A percentile compares a stretch with the other conserved stretches of the same genome.
Conservation (phyloP, 2,113 vertebrate species). For the Hystrix cristata region DNA sequence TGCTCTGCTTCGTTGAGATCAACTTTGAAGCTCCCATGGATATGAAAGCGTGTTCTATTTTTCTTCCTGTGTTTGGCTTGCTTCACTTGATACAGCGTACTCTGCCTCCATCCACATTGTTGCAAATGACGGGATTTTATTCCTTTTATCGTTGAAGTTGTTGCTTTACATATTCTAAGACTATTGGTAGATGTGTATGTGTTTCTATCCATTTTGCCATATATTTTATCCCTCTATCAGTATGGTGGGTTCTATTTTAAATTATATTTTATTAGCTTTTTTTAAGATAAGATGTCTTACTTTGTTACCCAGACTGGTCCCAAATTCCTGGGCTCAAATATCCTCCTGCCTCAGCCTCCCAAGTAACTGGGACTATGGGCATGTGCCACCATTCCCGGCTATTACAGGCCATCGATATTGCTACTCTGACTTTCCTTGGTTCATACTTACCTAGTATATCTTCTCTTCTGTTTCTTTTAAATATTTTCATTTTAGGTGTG, state of each 20-base stretch:
- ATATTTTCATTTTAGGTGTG: background rate
- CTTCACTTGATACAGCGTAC: background rate
- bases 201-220: background rate
- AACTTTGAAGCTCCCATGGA: background rate
- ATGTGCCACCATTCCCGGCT: background rate
- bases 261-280: background rate
- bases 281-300: background rate
- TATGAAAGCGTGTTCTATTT: background rate
- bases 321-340: background rate
- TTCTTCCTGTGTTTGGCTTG: background rate
- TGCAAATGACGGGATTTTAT: background rate
- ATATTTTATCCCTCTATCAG: background rate
- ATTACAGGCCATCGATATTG: background rate
- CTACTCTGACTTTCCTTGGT: background rate
- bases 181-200: background rate
- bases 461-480: slow-evolving; percentile 14
- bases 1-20: background rate
- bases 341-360: background rate
- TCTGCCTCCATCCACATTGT: background rate
- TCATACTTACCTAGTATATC: background rate
- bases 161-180: background rate
- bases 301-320: background rate
- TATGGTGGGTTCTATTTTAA: slow-evolving; percentile 1
- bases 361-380: background rate
- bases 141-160: background rate